Percentiles rank a stretch among this genome's conserved stretches.
Evolutionary conservation across 2,888 invertebrate species (phyloP).

Genomic region (Atrina japonica): DNA sequence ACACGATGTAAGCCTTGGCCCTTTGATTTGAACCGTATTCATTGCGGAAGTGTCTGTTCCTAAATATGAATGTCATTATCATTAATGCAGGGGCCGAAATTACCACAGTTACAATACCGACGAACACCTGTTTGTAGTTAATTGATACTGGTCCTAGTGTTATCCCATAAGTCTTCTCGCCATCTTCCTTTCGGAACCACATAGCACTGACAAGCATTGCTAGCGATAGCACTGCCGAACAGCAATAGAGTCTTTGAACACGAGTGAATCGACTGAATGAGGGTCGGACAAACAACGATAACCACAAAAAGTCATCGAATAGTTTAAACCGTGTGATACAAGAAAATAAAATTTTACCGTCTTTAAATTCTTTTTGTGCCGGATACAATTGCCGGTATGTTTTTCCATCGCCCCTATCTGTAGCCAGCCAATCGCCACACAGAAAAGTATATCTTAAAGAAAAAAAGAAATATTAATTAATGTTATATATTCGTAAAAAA

Average conservation of each 20-base stretch:
- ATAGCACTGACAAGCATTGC: slow-evolving; percentile 26
- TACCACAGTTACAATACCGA: slow-evolving; percentile 5
- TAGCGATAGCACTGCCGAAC: slow-evolving; percentile 1
- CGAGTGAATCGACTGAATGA: slow-evolving; percentile 19
- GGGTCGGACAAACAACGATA: slow-evolving; percentile 23
- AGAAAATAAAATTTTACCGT: slow-evolving; percentile 45
- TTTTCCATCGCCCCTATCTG: slow-evolving; percentile 43
- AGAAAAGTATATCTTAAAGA: slow-evolving; percentile 47
- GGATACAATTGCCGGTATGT: slow-evolving; percentile 45
- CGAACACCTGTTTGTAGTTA: slow-evolving; percentile 25
- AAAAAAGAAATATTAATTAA: neutral
- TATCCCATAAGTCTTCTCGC: slow-evolving; percentile 3
- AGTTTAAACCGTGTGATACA: slow-evolving; percentile 46
- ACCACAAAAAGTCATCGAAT: slow-evolving; percentile 51
- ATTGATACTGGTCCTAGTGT: slow-evolving; percentile 8
- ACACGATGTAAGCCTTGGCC: neutral
- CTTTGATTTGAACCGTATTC: neutral
- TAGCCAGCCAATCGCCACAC: slow-evolving; percentile 47
- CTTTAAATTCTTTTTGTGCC: slow-evolving; percentile 23
- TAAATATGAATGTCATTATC: slow-evolving; percentile 11
- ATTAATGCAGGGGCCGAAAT: slow-evolving; percentile 16
- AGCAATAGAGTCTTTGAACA: slow-evolving; percentile 20
- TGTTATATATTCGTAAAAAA: neutral
- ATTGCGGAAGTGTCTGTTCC: slow-evolving; percentile 10
- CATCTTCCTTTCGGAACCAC: slow-evolving; percentile 14